These are phyloP conservation scores for Irena cyanogastra DNA, from an alignment of 2,113 vertebrate genomes.

Conservation along the genomic window DNA sequence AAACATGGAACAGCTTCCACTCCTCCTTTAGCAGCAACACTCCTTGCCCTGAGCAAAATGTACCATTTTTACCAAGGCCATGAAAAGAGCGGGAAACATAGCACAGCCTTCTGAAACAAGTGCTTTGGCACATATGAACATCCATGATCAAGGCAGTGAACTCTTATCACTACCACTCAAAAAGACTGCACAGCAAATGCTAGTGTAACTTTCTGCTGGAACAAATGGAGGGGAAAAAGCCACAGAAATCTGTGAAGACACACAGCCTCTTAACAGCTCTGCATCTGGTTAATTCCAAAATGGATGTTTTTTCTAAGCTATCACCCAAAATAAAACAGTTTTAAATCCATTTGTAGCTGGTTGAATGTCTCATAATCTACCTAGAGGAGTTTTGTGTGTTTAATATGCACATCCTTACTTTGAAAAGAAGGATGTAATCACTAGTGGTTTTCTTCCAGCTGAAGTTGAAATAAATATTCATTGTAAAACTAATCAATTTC, in stretches of 20 bases:
- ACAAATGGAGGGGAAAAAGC: neutral
- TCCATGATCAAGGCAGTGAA: neutral
- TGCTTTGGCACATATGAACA: neutral
- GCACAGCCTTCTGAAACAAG: neutral
- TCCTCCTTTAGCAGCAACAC: neutral
- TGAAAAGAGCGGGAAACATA: neutral
- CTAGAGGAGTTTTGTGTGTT: neutral
- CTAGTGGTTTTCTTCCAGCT: neutral
- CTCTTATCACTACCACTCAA: neutral
- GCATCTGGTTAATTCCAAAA: neutral
- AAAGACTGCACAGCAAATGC: neutral
- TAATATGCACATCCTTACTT: neutral
- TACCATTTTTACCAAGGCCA: neutral
- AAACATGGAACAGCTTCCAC: neutral
- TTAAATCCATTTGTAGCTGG: neutral
- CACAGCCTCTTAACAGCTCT: neutral
- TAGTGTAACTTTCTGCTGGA: neutral
- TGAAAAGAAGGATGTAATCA: neutral
- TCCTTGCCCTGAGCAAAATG: neutral
- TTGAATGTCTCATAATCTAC: neutral
- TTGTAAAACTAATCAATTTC: neutral
- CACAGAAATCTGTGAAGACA: neutral
- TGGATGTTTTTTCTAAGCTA: neutral
- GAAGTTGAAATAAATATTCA: neutral
- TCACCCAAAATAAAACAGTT: neutral